A percentile compares a stretch with the other conserved stretches of the same genome.
These are phyloP conservation scores for Enteromius treurensis DNA, from an alignment of 2,797 vertebrate genomes.

Conservation along the genomic window DNA sequence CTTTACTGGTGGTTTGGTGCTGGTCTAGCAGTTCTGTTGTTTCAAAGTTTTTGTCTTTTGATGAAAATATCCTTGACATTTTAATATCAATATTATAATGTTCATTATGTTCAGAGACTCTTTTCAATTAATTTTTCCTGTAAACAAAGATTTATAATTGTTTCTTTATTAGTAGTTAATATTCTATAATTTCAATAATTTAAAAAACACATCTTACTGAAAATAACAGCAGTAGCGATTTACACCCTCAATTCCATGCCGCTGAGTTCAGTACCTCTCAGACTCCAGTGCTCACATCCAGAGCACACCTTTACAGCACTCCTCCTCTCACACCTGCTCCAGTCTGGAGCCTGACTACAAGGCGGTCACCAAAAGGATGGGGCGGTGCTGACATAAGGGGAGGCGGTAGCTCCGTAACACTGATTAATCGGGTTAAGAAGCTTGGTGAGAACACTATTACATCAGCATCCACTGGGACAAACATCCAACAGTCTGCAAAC, in stretches of 20 bases:
- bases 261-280: background rate
- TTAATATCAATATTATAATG: background rate
- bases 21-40: background rate
- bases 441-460: constrained; percentile 12
- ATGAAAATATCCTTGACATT: background rate
- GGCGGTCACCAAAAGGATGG: constrained; percentile 4
- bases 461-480: constrained; percentile 14
- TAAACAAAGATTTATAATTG: background rate
- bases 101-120: background rate
- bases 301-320: constrained; percentile 4
- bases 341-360: background rate
- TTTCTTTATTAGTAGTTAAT: too few relatives aligned
- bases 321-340: constrained; percentile 29
- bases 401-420: constrained; percentile 6
- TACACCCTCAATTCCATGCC: background rate
- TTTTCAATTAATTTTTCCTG: background rate
- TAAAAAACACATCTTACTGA: background rate
- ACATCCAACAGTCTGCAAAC: constrained; percentile 21
- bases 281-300: background rate
- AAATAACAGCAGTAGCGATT: background rate
- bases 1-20: background rate
- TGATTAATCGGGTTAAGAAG: constrained; percentile 21
- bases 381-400: constrained; percentile 5
- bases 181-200: too few relatives aligned
- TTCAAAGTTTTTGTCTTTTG: background rate